Conservation (phyloP, 2,888 invertebrate species). For the Pachydiplax longipennis region DNA sequence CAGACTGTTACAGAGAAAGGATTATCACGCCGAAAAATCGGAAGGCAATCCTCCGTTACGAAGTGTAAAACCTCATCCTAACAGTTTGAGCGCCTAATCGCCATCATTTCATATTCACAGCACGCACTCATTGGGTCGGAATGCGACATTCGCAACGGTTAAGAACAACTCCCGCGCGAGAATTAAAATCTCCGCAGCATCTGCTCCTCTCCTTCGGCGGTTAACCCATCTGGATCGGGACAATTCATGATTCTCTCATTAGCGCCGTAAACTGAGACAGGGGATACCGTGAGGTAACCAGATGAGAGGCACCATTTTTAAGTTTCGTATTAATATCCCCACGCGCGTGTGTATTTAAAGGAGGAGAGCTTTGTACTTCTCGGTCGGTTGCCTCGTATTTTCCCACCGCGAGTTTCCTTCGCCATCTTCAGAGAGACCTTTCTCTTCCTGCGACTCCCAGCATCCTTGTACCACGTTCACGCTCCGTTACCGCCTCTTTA, state of each 20-base stretch:
- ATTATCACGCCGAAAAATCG: too few relatives aligned
- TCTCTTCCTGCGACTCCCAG: not conserved
- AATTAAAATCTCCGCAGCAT: not conserved
- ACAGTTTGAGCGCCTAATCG: too few relatives aligned
- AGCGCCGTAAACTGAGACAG: not conserved
- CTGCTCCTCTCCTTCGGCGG: not conserved
- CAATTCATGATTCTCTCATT: slow-evolving; percentile 28
- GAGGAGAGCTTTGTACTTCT: not conserved
- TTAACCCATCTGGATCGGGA: slow-evolving; percentile 8
- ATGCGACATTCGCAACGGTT: not conserved
- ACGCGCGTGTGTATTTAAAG: too few relatives aligned
- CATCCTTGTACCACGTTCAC: not conserved
- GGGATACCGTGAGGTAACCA: too few relatives aligned
- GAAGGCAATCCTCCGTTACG: too few relatives aligned
- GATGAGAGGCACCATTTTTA: not conserved
- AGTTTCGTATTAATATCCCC: too few relatives aligned
- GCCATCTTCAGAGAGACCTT: not conserved
- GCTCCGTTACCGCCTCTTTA: not conserved
- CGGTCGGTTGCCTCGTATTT: not conserved
- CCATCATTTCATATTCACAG: not conserved
- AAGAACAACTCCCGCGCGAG: not conserved
- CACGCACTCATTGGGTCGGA: not conserved
- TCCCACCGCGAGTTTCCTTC: not conserved
- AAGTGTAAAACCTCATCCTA: too few relatives aligned
- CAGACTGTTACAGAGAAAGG: too few relatives aligned